A percentile compares a stretch with the other conserved stretches of the same genome.
Conservation (phyloP, 2,888 invertebrate species). For the Sinhomidia bicolor region DNA sequence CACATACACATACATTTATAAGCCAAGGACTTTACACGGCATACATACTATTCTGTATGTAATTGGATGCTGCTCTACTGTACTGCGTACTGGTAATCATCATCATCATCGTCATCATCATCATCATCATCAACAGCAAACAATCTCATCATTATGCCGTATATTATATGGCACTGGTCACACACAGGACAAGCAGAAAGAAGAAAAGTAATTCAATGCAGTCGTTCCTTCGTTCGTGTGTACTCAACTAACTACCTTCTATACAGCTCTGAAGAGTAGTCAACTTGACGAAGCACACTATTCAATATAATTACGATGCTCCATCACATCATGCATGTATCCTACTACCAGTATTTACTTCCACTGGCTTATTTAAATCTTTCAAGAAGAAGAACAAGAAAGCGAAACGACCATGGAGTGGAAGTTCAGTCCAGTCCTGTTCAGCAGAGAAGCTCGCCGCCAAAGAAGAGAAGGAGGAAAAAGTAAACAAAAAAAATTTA, state of each 20-base stretch:
- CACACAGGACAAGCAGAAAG: neutral
- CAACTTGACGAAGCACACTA: neutral
- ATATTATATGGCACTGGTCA: neutral
- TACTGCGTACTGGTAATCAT: neutral
- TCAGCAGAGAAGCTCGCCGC: too few relatives aligned
- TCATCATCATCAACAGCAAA: too few relatives aligned
- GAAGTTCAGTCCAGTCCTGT: too few relatives aligned
- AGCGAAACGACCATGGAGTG: too few relatives aligned
- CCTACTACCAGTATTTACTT: too few relatives aligned
- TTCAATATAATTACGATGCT: neutral
- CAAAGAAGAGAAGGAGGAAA: too few relatives aligned
- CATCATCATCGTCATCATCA: neutral
- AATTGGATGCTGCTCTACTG: constrained; percentile 5
- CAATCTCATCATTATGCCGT: too few relatives aligned
- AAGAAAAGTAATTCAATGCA: constrained; percentile 17
- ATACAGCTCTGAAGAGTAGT: neutral
- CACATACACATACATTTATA: neutral
- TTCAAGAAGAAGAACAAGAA: neutral
- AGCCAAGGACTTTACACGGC: neutral
- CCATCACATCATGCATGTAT: neutral
- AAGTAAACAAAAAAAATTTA: too few relatives aligned
- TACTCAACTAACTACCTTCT: neutral
- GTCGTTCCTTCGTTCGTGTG: constrained; percentile 15
- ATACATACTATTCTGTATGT: neutral
- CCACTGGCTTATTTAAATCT: constrained; percentile 57